phyloP scores from a whole-genome alignment of 2,888 invertebrate species.

The Limnephilus lunatus region DNA sequence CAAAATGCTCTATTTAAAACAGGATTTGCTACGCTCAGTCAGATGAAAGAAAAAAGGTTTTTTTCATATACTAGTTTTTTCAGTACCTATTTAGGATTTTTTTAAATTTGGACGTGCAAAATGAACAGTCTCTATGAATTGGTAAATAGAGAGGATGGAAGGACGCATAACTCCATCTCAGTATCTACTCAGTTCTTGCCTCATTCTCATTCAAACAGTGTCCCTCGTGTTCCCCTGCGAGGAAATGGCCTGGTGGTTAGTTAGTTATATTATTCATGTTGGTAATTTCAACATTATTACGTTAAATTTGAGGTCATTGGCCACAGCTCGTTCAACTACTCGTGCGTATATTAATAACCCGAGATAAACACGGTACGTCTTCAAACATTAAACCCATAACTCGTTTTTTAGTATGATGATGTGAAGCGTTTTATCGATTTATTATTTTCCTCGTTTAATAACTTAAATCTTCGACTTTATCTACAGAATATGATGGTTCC shows the following conservation, averaged over 20 bases:
- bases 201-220: neutral
- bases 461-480: neutral
- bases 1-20: too few species aligned
- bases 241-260: neutral
- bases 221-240: neutral
- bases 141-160: neutral
- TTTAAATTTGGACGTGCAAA: neutral
- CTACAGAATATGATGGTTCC: neutral
- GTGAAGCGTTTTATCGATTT: neutral
- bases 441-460: neutral
- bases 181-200: neutral
- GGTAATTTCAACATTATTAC: neutral
- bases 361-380: slow-evolving; percentile 2
- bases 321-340: neutral
- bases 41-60: too few species aligned
- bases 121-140: neutral
- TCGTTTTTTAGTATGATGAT: slow-evolving; percentile 2
- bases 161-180: neutral
- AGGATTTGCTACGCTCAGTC: too few species aligned
- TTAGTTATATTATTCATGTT: neutral
- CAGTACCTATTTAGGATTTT: too few species aligned
- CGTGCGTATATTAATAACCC: neutral
- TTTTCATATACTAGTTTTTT: too few species aligned
- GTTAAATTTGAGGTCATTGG: neutral
- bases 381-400: neutral